Conservation (phyloP, 2,113 vertebrate species). For the Tyrannus savana region DNA sequence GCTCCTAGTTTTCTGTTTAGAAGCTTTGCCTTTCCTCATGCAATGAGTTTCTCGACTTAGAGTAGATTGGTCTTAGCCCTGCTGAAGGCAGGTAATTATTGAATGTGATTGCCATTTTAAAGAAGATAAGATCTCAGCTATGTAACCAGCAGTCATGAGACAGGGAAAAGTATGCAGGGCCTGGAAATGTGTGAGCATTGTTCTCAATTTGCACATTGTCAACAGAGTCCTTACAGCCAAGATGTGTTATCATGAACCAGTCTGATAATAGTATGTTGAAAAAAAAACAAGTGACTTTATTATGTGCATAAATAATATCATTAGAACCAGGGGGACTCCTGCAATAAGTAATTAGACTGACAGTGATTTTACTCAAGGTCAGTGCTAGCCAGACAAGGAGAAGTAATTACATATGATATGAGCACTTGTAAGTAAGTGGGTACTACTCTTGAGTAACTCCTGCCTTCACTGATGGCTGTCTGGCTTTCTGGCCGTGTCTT, state of each 20-base stretch:
- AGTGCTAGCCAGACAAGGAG: neutral
- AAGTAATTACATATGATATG: neutral
- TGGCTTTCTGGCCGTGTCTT: neutral
- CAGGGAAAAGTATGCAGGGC: neutral
- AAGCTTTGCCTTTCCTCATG: neutral
- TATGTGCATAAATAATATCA: neutral
- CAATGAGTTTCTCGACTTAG: neutral
- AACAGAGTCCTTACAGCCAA: slow-evolving; percentile 20
- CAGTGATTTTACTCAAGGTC: neutral
- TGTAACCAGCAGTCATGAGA: neutral
- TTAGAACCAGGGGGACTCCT: neutral
- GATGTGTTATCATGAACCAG: neutral
- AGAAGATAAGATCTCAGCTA: neutral
- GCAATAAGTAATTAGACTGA: neutral
- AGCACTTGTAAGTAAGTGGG: neutral
- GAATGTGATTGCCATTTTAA: neutral
- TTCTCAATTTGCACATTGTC: slow-evolving; percentile 2
- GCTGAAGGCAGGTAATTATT: neutral
- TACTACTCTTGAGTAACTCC: neutral
- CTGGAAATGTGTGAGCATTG: neutral
- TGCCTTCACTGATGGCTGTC: neutral
- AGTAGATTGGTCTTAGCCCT: neutral
- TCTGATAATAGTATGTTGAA: neutral
- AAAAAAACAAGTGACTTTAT: neutral
- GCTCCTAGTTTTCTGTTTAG: neutral